These are phyloP conservation scores for Junonia oenone DNA, from an alignment of 2,888 invertebrate genomes.

Conservation along the genomic window DNA sequence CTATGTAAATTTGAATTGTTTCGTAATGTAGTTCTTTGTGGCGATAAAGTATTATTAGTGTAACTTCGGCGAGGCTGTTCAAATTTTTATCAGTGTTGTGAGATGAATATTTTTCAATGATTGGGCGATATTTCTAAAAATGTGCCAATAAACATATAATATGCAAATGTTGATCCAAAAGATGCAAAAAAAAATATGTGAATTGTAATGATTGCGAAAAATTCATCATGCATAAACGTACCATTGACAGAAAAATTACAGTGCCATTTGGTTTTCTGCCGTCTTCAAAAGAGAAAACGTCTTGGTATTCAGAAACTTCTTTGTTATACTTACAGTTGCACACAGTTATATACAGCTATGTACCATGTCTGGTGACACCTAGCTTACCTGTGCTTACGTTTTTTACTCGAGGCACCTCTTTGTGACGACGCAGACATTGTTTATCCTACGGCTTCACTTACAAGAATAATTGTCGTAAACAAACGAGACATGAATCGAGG, in stretches of 20 bases:
- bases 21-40: neutral
- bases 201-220: no score
- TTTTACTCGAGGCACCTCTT: conserved; percentile 10
- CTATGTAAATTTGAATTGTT: conserved; percentile 22
- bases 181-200: no score
- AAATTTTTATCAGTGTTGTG: neutral
- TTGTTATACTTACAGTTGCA: no score
- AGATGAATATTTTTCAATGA: no score
- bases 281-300: no score
- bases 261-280: no score
- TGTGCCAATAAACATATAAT: no score
- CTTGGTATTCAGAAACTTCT: no score
- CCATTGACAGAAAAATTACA: no score
- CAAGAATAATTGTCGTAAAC: conserved; percentile 45
- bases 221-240: no score
- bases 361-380: neutral
- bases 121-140: no score
- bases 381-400: conserved; percentile 5
- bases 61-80: neutral
- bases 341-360: neutral
- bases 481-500: conserved; percentile 44
- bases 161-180: no score
- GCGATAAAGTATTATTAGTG: neutral
- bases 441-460: conserved; percentile 29
- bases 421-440: conserved; percentile 23